Evolutionary conservation across 2,113 vertebrate species (phyloP), one percentile per base, ranked within the genome.

Genomic region (Camelus dromedarius): DNA sequence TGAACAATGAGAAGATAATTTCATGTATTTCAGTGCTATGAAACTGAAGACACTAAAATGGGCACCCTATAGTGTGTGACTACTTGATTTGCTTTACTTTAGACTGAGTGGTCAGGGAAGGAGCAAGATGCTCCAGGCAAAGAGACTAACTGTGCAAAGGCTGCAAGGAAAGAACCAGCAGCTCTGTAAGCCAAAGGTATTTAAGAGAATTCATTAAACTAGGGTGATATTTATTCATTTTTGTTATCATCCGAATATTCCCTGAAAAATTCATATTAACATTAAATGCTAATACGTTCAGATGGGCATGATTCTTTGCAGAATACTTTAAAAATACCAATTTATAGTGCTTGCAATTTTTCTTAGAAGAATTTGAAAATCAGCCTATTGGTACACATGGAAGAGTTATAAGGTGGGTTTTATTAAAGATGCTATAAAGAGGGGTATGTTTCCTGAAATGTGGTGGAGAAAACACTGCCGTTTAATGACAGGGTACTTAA

Each of bases 261-360:
- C 35, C 35, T 91, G 32, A 88, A 67, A 91, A 96, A 83, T 58
- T 80, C 35, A 60, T 28, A 76, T 24, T 58, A 89, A 80, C 64
- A 91, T 58, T 28, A 79, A 81, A 66, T 72, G 60, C 18, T 80
- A 70, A 90, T 77, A 66, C 77, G 72, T 86, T 92, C 73, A 86
- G 52, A 85, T 15, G 80, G 52, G 66, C n/a, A 58, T 73, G 20
- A 89, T 70, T 92, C 60, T 94, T 91, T 82, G 38, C 28, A 94
- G 67, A 95, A 64, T 38, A 62, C 66, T 75, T 76, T n/a, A 50
- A 46, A 26, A 81, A 85, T 50, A 32, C 11, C 42, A n/a, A 52
- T 85, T 88, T 96, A 62, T 15, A 93, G 72, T 88, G 20, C 42
- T 81, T 85, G 58, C 22, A 93, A 92, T 85, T 88, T 89, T 22